phyloP scores from a whole-genome alignment of 2,113 vertebrate species.

The Myrmecophaga tridactyla region DNA sequence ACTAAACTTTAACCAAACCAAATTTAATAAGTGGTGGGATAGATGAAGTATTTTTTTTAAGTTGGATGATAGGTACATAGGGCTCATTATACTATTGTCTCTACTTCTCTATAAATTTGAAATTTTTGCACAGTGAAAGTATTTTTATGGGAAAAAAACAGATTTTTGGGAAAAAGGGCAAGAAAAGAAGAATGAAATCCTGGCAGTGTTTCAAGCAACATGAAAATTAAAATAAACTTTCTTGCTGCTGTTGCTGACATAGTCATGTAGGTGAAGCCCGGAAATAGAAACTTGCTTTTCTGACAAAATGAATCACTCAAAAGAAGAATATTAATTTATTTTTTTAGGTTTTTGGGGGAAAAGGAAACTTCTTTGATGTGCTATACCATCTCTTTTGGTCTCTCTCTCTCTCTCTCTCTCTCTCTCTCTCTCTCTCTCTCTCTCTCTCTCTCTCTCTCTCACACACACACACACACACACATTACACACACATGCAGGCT shows the following conservation, averaged over 20 bases:
- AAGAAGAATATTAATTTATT: conserved; percentile 4
- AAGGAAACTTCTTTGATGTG: background rate
- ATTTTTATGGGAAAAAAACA: background rate
- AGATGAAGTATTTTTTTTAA: conserved; percentile 16
- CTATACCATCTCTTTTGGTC: background rate
- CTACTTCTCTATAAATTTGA: background rate
- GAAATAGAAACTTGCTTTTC: background rate
- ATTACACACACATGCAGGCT: background rate
- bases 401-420: background rate
- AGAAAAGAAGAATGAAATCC: conserved; percentile 15
- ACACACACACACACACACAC: background rate
- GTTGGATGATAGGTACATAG: background rate
- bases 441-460: too few relatives aligned
- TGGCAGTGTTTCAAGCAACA: background rate
- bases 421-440: too few relatives aligned
- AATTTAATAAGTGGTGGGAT: background rate
- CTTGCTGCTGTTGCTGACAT: background rate
- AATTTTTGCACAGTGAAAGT: background rate
- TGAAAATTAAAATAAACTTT: conserved; percentile 33
- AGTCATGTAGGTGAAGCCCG: background rate
- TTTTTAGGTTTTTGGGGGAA: background rate
- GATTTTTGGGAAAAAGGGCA: background rate
- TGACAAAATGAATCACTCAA: conserved; percentile 24
- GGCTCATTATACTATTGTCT: background rate
- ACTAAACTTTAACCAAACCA: conserved; percentile 38